Base-by-base conservation (phyloP, 2,797 vertebrate species). In the Momotus momota region DNA sequence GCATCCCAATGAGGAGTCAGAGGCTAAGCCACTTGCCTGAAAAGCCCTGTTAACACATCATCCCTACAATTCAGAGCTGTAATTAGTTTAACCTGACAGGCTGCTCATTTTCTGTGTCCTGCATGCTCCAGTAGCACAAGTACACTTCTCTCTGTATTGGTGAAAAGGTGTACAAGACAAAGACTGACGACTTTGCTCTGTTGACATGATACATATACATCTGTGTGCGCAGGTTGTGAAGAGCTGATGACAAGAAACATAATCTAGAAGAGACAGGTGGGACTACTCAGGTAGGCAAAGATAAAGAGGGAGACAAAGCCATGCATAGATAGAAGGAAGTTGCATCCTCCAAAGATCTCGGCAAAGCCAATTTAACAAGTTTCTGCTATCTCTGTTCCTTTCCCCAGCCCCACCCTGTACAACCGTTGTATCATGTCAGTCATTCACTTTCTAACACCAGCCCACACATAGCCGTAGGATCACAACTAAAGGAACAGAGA, bases 31-130 rank as follows among this genome's bases (percentile, higher is more conserved):
- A 35, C 70, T 90, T 51, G 48, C 33, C 77, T 81, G 77, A 86
- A 92, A 90, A 95, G 51, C 55, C 46, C 70, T 16, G 4, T 93
- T 75, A 94, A 90, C 66, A 72, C 54, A 62, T 91, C 51, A 35
- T 60, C 66, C 52, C 77, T 87, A 54, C 55, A 51, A 7, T 14
- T 55, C 48, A 58, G 62, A 77, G 18, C 46, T 79, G 70, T 71
- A 79, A 14, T 35, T 40, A 43, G 40, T 81, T 92, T 88, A 86
- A 94, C 46, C 80, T 79, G 52, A 72, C 1, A 0, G 54, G 77
- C 87, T 91, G 61, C 73, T 91, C 48, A 23, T 81, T 93, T 87
- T 75, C 29, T 20, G 31, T 16, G 4, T 17, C 45, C 49, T 62
- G 17, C 12, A 3, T 26, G 38, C 26, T 78, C 14, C 74, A n/a